Conservation (phyloP, 1,140 invertebrate species). For the Drosophila lacertosa region DNA sequence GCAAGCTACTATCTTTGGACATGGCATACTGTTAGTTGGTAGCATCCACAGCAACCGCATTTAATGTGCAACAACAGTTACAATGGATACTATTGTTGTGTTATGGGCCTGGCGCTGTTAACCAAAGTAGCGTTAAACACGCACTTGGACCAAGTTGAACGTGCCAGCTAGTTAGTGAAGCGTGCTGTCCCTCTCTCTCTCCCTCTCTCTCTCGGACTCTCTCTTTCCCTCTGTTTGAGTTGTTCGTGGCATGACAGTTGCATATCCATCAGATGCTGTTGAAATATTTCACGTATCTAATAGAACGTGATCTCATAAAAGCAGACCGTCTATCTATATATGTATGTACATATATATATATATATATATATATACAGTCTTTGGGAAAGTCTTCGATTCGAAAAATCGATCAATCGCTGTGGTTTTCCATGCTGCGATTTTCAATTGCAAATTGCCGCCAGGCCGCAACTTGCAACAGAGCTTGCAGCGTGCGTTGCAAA, state of each 20-base stretch:
- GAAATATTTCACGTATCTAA: constrained; percentile 73
- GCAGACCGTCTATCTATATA: constrained; percentile 13
- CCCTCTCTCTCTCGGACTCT: constrained; percentile 1
- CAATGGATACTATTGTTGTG: constrained; percentile 12
- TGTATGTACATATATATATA: neutral
- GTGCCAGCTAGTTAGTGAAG: constrained; percentile 56
- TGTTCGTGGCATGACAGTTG: constrained; percentile 47
- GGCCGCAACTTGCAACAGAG: constrained; percentile 42
- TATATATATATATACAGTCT: constrained; percentile 5
- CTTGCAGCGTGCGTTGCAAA: constrained; percentile 45
- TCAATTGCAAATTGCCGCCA: constrained; percentile 65
- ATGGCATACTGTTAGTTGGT: constrained; percentile 3
- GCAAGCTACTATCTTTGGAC: constrained; percentile 22
- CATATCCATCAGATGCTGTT: constrained; percentile 58
- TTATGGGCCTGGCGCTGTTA: constrained; percentile 29
- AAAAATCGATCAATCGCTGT: constrained; percentile 55
- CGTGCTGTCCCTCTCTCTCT: constrained; percentile 17
- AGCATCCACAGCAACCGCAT: constrained; percentile 12
- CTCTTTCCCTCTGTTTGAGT: constrained; percentile 1
- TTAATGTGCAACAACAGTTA: constrained; percentile 27
- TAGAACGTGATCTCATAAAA: constrained; percentile 78
- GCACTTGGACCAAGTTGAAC: constrained; percentile 71
- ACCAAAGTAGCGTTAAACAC: constrained; percentile 76
- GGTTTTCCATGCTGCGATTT: constrained; percentile 50
- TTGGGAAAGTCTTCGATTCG: constrained; percentile 67